Base-by-base conservation (phyloP, 53 echinoderm and acorn worm genomes). In the Temnopleurus reevesii region DNA sequence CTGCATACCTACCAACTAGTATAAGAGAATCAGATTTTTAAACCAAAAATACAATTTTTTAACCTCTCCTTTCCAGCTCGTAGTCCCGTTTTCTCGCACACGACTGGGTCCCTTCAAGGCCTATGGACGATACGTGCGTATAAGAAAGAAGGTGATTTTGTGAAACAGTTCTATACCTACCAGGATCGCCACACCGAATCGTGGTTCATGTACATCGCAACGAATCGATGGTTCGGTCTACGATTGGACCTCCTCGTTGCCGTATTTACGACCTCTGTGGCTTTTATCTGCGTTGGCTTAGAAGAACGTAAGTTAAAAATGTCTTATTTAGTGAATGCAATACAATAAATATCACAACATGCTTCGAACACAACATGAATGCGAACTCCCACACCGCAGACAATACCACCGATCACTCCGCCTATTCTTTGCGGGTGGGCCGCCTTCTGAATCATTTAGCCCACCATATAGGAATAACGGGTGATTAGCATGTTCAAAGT, bases 1-100 rank as follows among this genome's bases (percentile, higher is more conserved):
- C n/a, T n/a, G n/a, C n/a, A n/a, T n/a, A n/a, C n/a, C n/a, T n/a
- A n/a, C n/a, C n/a, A n/a, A n/a, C n/a, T n/a, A n/a, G n/a, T n/a
- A n/a, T n/a, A n/a, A n/a, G n/a, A n/a, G n/a, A n/a, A n/a, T n/a
- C n/a, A n/a, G n/a, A n/a, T n/a, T n/a, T n/a, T n/a, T n/a, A n/a
- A n/a, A n/a, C n/a, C n/a, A n/a, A n/a, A n/a, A n/a, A n/a, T n/a
- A n/a, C n/a, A n/a, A n/a, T n/a, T n/a, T n/a, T n/a, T n/a, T n/a
- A n/a, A 24, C 60, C 60, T 60, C 29, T n/a, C n/a, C n/a, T 60
- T 30, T 59, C 4, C 93, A 98, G 99, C 94, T 64, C 95, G 98
- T 17, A 93, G 95, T 76, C 99, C 99, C 1, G 94, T 98, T 34
- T 98, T 98, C 91, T 96, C 99, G 1, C 95, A 96, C 59, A 94